phyloP scores from a whole-genome alignment of 37 sponge, comb jelly and placozoan genomes.

The Cladorhizidae sp. region DNA sequence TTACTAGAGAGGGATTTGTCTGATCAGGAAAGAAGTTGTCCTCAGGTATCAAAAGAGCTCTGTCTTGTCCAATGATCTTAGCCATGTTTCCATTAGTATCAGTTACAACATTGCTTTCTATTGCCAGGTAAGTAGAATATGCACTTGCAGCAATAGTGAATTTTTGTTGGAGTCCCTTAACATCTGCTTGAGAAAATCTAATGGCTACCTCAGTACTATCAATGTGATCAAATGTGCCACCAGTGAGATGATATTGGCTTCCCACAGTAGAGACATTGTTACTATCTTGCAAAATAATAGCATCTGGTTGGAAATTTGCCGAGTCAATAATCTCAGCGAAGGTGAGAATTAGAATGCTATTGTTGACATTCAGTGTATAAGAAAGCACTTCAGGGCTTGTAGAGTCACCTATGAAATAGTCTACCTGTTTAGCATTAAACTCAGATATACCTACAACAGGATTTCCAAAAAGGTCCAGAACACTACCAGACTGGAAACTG shows the following conservation, averaged over 20 bases:
- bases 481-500: constrained; percentile 36
- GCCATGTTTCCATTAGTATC: constrained; percentile 65
- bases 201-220: constrained; percentile 52
- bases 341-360: constrained; percentile 44
- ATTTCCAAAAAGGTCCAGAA: constrained; percentile 71
- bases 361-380: constrained; percentile 67
- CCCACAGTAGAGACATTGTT: constrained; percentile 8
- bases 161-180: constrained; percentile 55
- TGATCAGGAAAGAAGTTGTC: constrained; percentile 57
- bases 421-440: constrained; percentile 20
- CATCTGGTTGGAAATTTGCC: constrained; percentile 22
- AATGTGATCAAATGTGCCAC: constrained; percentile 11
- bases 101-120: constrained; percentile 32
- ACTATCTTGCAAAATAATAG: constrained; percentile 58
- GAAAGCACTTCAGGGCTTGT: constrained; percentile 66
- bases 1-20: constrained; percentile 39
- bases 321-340: constrained; percentile 72
- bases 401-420: constrained; percentile 54
- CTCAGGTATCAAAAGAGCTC: constrained; percentile 30
- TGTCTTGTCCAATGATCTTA: constrained; percentile 9
- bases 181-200: constrained; percentile 41
- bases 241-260: constrained; percentile 52
- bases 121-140: constrained; percentile 52
- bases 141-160: constrained; percentile 46
- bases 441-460: constrained; percentile 26